Evolutionary conservation across 2,797 vertebrate genomes (phyloP), one percentile per base, ranked within the genome.

Genomic region (Cyclura pinguis): DNA sequence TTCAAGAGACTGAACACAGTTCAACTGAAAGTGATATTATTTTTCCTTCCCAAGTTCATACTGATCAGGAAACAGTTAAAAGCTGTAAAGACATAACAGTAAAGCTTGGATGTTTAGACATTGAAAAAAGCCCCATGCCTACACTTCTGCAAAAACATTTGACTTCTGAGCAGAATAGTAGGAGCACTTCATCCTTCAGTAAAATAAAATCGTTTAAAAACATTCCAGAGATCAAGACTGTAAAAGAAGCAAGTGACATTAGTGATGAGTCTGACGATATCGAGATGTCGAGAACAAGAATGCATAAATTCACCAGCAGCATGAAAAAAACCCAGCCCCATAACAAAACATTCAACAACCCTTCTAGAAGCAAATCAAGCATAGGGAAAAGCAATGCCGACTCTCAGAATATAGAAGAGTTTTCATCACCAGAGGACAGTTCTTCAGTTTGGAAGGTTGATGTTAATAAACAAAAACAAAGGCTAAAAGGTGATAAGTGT

Each of bases 201-300:
- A 69, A 69, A 77, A 86, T 80, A 80, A 1, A 29, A 59, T 59
- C 90, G 92, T 88, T 76, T 88, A 77, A 92, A 84, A 81, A 90
- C 1, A 20, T 74, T 4, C 90, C 84, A 84, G 96, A 93, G 35
- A 52, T 86, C 50, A 87, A 84, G n/a, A 88, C 93, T 94, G 91
- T 87, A 87, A 93, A 96, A 93, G 92, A 57, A 50, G 10, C 84
- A 81, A 94, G 96, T 0, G 94, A 95, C 55, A 18, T 97, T 96
- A 98, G 98, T 14, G 98, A 98, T 89, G 98, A 99, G 91, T 98
- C 98, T 18, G 98, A 98, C 91, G 98, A 99, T 95, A 95, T 98
- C 82, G 97, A 98, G 62, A 91, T 97, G 88, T 93, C 91, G 80
- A 84, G 87, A 91, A 81, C 91, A 90, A 92, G 77, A 93, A 95